phyloP scores from a whole-genome alignment of 2,797 vertebrate species.

The Tokudaia muenninki region DNA sequence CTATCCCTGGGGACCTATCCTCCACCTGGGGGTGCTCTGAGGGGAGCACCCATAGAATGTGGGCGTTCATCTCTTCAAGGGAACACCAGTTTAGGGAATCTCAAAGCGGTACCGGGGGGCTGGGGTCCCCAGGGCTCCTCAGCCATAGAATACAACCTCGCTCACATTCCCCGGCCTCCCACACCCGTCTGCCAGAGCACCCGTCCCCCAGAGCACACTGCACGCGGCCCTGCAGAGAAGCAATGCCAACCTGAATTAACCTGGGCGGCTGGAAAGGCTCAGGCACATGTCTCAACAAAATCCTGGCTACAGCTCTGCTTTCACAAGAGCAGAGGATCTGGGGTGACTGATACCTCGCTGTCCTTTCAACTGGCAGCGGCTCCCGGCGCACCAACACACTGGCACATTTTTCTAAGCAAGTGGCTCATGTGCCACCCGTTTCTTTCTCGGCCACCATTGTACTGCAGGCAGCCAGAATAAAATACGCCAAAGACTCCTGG shows the following conservation, averaged over 20 bases:
- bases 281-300: slow-evolving; percentile 70
- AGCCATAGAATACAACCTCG: neutral
- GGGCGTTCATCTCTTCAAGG: no score
- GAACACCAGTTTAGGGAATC: neutral
- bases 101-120: neutral
- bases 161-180: neutral
- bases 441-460: slow-evolving; percentile 79
- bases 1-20: rapidly evolving
- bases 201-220: slow-evolving; percentile 23
- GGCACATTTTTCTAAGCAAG: slow-evolving; percentile 79
- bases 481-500: slow-evolving; percentile 84
- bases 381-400: slow-evolving; percentile 18
- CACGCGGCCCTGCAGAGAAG: neutral
- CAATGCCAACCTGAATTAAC: slow-evolving; percentile 78
- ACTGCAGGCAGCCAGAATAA: slow-evolving; percentile 78
- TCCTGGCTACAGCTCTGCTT: neutral
- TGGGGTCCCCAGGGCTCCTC: neutral
- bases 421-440: slow-evolving; percentile 78
- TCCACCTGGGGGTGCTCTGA: rapidly evolving
- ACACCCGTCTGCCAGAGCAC: neutral
- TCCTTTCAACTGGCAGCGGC: slow-evolving; percentile 83
- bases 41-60: no score
- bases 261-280: slow-evolving; percentile 59
- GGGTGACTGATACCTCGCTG: slow-evolving; percentile 52
- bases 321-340: neutral